Evolutionary conservation across 2,113 vertebrate species (phyloP).

Genomic region (Mesoclemmys tuberculata): DNA sequence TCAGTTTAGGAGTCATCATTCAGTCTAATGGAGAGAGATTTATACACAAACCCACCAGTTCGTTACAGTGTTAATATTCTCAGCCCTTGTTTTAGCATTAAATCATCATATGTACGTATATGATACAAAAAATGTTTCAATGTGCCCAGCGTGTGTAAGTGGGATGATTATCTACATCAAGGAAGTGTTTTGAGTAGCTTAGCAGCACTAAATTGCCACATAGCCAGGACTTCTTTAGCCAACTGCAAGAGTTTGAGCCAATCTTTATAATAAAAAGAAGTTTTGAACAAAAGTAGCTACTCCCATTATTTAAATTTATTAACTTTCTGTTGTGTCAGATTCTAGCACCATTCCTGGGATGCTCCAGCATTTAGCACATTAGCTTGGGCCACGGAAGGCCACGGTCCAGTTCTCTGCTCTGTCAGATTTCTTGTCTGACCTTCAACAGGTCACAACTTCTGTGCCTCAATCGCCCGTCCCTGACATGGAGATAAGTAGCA

Average conservation of each 20-base stretch:
- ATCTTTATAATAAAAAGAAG: background rate
- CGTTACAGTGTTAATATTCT: background rate
- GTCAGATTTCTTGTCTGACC: fast-evolving
- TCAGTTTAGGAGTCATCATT: background rate
- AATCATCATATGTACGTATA: too few species aligned
- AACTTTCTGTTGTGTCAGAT: background rate
- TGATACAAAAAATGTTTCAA: too few species aligned
- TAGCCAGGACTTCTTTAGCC: background rate
- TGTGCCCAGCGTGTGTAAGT: background rate
- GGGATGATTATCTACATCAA: background rate
- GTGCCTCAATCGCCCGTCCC: too few species aligned
- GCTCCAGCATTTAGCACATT: background rate
- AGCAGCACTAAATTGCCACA: background rate
- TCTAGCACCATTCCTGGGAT: fast-evolving
- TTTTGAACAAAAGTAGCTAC: background rate
- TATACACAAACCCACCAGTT: background rate
- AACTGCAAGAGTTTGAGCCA: background rate
- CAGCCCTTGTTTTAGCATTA: too few species aligned
- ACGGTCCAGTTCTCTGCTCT: background rate
- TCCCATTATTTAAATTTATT: background rate
- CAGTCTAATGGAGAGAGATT: background rate
- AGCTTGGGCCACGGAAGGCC: background rate
- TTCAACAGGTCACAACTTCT: background rate
- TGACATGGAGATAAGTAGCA: too few species aligned
- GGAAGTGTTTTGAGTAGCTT: background rate